These are phyloP conservation scores for Netelia inedita DNA, from an alignment of 2,888 invertebrate genomes.

Conservation along the genomic window DNA sequence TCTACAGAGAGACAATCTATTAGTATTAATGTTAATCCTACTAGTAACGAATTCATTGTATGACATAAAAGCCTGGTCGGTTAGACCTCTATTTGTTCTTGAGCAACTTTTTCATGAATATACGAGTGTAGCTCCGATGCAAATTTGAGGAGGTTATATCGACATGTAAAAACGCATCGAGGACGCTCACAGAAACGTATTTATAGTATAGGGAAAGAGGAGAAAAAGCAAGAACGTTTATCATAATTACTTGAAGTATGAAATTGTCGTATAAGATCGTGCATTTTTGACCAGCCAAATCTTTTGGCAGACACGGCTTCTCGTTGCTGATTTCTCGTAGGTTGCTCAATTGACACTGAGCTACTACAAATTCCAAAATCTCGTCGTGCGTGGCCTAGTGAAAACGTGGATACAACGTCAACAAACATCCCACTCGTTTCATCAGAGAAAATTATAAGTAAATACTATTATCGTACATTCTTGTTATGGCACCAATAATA, in stretches of 20 bases:
- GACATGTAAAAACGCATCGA: not conserved
- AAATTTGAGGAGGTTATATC: no score
- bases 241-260: constrained; percentile 87
- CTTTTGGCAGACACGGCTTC: constrained; percentile 87
- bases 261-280: constrained; percentile 86
- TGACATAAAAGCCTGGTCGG: not conserved
- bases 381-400: constrained; percentile 83
- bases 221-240: no score
- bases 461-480: constrained; percentile 69
- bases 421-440: not conserved
- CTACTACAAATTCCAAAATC: constrained; percentile 87
- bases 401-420: not conserved
- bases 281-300: constrained; percentile 85
- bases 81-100: no score
- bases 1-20: constrained; percentile 78
- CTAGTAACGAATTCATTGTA: not conserved
- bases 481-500: constrained; percentile 76
- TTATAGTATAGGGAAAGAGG: no score
- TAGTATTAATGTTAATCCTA: not conserved
- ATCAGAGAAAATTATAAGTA: constrained; percentile 6
- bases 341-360: constrained; percentile 90
- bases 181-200: not conserved
- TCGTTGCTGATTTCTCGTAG: constrained; percentile 87
- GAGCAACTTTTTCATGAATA: not conserved
- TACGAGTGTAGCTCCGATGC: no score